A percentile compares a stretch with the other conserved stretches of the same genome.
These are phyloP conservation scores for Heterodera schachtii DNA, from an alignment of 1,140 invertebrate species.

Conservation along the genomic window DNA sequence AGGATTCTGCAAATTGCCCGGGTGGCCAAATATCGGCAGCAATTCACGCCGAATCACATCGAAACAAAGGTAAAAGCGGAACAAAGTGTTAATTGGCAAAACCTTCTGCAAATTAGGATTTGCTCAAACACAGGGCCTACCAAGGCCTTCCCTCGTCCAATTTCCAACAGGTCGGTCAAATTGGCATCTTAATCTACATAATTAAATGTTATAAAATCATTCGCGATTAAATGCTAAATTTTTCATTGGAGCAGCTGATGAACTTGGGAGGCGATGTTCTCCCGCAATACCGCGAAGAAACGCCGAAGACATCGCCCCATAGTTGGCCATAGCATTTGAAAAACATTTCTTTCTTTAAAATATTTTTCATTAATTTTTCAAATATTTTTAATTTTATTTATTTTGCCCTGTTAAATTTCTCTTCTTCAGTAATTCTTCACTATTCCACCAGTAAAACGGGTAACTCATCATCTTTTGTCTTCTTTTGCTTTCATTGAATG, in stretches of 20 bases:
- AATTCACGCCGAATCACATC: conserved; percentile 62
- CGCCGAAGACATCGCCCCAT: conserved; percentile 88
- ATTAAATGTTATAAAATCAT: conserved; percentile 1
- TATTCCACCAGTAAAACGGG: conserved; percentile 84
- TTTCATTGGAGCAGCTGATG: conserved; percentile 77
- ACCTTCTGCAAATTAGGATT: conserved; percentile 61
- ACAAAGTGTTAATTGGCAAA: conserved; percentile 1
- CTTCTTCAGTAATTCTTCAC: conserved; percentile 77
- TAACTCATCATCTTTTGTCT: conserved; percentile 97
- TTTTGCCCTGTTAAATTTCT: background rate
- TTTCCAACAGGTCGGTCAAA: conserved; percentile 60
- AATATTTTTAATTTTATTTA: background rate
- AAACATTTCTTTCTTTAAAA: background rate
- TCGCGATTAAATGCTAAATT: conserved; percentile 19
- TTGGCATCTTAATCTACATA: background rate
- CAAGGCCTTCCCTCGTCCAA: conserved; percentile 51
- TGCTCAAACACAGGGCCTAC: conserved; percentile 48
- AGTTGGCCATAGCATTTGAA: background rate
- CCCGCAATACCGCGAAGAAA: conserved; percentile 99
- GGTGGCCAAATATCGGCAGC: conserved; percentile 63
- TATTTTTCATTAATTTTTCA: background rate
- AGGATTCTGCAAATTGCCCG: conserved; percentile 64
- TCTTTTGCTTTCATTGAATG: conserved; percentile 75
- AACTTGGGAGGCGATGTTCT: conserved; percentile 92
- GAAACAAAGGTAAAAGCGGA: conserved; percentile 54